A percentile compares a stretch with the other conserved stretches of the same genome.
Evolutionary conservation across 2,888 invertebrate genomes (phyloP).

Genomic region (Diploptera punctata): DNA sequence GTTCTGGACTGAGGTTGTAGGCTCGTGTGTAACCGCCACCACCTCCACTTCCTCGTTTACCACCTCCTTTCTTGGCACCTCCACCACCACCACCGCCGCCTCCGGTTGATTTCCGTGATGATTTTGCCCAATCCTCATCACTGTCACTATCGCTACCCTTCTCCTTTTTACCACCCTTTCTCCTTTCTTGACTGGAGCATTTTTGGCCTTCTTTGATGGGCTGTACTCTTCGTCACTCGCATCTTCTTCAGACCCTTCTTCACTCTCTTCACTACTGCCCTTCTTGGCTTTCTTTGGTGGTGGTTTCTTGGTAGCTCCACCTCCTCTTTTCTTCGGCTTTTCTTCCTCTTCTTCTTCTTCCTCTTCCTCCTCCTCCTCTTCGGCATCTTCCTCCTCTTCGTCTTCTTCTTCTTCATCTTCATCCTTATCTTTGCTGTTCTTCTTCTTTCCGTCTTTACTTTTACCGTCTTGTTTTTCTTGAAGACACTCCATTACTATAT

Average conservation of each 20-base stretch:
- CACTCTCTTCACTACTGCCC: slow-evolving; percentile 49
- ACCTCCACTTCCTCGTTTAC: slow-evolving; percentile 49
- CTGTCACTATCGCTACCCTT: slow-evolving; percentile 72
- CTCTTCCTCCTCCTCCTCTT: slow-evolving; percentile 52
- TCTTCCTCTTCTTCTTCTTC: slow-evolving; percentile 48
- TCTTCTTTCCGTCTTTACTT: slow-evolving; percentile 57
- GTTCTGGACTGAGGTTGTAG: slow-evolving; percentile 82
- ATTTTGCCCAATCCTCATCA: slow-evolving; percentile 72
- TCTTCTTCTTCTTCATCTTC: slow-evolving; percentile 61
- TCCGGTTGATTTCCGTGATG: slow-evolving; percentile 60
- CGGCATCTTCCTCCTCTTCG: slow-evolving; percentile 56
- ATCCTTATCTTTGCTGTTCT: slow-evolving; percentile 57
- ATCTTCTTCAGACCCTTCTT: slow-evolving; percentile 52
- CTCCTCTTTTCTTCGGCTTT: slow-evolving; percentile 45
- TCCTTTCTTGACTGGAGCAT: slow-evolving; percentile 61
- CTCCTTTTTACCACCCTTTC: slow-evolving; percentile 61
- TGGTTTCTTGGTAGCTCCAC: slow-evolving; percentile 43
- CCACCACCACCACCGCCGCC: slow-evolving; percentile 52
- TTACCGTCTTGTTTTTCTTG: slow-evolving; percentile 56
- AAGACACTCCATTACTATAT: slow-evolving; percentile 81
- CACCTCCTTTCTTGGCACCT: slow-evolving; percentile 35
- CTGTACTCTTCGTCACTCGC: slow-evolving; percentile 67
- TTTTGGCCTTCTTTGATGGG: slow-evolving; percentile 51
- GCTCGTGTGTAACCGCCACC: slow-evolving; percentile 85
- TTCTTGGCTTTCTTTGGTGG: slow-evolving; percentile 45